Evolutionary conservation across 1,140 invertebrate genomes (phyloP).

Genomic region (Pogonognathellus flavescens): DNA sequence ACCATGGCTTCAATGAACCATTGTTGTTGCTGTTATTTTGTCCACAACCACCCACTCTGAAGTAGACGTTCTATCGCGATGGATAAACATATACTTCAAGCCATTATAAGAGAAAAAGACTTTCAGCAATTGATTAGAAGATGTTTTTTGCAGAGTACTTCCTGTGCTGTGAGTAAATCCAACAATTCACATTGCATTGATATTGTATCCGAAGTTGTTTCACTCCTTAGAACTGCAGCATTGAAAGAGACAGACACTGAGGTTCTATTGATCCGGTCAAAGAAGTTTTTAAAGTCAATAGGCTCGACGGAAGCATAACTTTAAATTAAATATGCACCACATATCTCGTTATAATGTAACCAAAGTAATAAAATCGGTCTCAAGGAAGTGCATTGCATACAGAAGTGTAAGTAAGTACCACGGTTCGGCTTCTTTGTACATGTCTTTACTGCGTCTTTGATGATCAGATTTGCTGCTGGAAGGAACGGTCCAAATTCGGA

Average conservation of each 20-base stretch:
- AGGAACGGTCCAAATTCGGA: neutral
- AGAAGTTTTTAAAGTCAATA: slow-evolving; percentile 36
- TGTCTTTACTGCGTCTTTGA: slow-evolving; percentile 11
- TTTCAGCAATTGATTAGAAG: too few relatives aligned
- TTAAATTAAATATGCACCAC: slow-evolving; percentile 22
- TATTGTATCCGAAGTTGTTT: too few relatives aligned
- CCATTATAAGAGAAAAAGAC: too few relatives aligned
- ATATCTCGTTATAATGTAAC: slow-evolving; percentile 30
- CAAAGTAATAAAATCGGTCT: slow-evolving; percentile 19
- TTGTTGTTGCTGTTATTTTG: too few relatives aligned
- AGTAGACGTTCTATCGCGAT: too few relatives aligned
- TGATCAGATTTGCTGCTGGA: slow-evolving; percentile 5
- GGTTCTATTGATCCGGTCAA: neutral
- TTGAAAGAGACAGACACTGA: neutral
- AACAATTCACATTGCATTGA: too few relatives aligned
- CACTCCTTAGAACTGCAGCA: neutral
- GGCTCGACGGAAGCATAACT: slow-evolving; percentile 20
- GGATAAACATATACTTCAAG: too few relatives aligned
- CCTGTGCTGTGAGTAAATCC: too few relatives aligned
- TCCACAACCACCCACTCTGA: too few relatives aligned
- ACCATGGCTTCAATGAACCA: too few relatives aligned
- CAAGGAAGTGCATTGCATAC: slow-evolving; percentile 4
- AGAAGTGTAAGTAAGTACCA: slow-evolving; percentile 23
- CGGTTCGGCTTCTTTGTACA: neutral
- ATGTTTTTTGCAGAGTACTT: too few relatives aligned